Base-by-base conservation (phyloP, 2,113 vertebrate species). In the Hiodon alosoides region DNA sequence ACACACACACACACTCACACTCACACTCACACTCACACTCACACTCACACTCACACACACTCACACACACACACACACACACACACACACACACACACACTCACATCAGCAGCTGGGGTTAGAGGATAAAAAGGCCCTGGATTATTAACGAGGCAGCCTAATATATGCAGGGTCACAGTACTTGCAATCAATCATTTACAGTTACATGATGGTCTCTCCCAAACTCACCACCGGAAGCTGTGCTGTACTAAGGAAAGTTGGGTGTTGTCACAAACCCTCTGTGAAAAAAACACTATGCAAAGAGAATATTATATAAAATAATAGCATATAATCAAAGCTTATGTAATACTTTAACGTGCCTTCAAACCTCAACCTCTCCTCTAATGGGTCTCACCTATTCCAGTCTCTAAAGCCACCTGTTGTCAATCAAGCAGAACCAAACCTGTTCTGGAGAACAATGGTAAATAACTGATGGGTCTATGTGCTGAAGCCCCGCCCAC, bases 101-200 rank as follows among this genome's bases (percentile, higher is more conserved):
- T 3, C 50, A 70, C 9, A 0, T 7, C 16, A 3, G n/a, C 14
- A 4, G 13, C 50, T 14, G 14, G 4, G 53, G 8, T 11, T 11
- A 59, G 9, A 59, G 14, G 14, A 6, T 5, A 59, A 59, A 59
- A 8, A 14, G 58, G 9, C 58, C 14, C 9, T 2, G 9, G 58
- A 47, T 5, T 17, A 17, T 5, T 16, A 31, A 60, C 46, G 31
- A 59, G 9, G 1, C 16, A 47, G 61, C 76, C 74, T 81, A 31
- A 31, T 31, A 31, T 31, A 77, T 77, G 74, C 74, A 57, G 50
- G 57, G 69, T 72, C 77, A 81, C 60, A 62, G 52, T 51, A 64
- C 55, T 66, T 31, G 5, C 62, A 61, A 69, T 77, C 71, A 62
- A 46, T 69, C 74, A 72, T 76, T 72, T 79, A 79, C 14, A 31